Percentiles rank a stretch among this genome's conserved stretches.
Conservation (phyloP, 2,888 invertebrate genomes). For the Euplexia lucipara region DNA sequence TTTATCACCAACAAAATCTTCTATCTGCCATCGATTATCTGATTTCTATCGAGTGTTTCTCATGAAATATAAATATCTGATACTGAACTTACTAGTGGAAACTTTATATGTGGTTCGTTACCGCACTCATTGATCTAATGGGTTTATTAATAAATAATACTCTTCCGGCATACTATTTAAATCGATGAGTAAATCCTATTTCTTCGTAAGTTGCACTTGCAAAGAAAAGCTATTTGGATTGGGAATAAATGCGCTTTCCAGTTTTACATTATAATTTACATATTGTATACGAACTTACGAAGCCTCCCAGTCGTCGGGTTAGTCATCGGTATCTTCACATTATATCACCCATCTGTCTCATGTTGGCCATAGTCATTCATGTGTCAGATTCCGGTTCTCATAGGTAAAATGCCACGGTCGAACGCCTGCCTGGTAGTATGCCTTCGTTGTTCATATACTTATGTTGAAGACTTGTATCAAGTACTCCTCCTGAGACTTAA, state of each 20-base stretch:
- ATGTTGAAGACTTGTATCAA: background rate
- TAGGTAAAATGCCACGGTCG: slow-evolving; percentile 75
- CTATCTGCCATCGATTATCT: slow-evolving; percentile 14
- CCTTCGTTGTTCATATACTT: slow-evolving; percentile 5
- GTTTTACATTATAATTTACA: slow-evolving; percentile 16
- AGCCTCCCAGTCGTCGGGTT: slow-evolving; percentile 41
- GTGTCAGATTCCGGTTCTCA: slow-evolving; percentile 71
- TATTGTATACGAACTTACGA: slow-evolving; percentile 17
- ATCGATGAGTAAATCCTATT: slow-evolving; percentile 10
- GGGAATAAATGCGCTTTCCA: slow-evolving; percentile 16
- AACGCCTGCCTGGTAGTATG: slow-evolving; percentile 45
- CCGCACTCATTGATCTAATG: slow-evolving; percentile 1
- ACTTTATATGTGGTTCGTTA: slow-evolving; percentile 5
- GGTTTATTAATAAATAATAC: slow-evolving; percentile 11
- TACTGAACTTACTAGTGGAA: slow-evolving; percentile 23
- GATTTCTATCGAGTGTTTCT: slow-evolving; percentile 27
- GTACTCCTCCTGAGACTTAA: slow-evolving; percentile 1
- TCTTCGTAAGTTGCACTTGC: background rate
- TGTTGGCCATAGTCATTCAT: slow-evolving; percentile 71
- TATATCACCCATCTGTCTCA: slow-evolving; percentile 65
- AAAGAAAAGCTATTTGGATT: background rate
- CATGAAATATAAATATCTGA: slow-evolving; percentile 14
- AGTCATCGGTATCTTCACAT: slow-evolving; percentile 59
- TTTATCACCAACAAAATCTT: slow-evolving; percentile 23
- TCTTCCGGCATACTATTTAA: slow-evolving; percentile 12